Conservation (phyloP, 1,140 invertebrate species). For the Papilio glaucus region DNA sequence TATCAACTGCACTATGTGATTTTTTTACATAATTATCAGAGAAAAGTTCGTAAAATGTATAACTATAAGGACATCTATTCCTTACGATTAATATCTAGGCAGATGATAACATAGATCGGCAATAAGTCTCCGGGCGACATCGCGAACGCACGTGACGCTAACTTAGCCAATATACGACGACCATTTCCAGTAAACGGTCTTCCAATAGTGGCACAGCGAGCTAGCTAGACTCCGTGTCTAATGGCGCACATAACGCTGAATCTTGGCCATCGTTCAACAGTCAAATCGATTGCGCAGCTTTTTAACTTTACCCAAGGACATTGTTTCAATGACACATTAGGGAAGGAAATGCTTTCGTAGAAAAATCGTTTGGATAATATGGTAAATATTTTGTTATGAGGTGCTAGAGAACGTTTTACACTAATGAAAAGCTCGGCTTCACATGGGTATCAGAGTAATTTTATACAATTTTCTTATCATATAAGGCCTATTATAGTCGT, state of each 20-base stretch:
- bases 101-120: slow-evolving; percentile 42
- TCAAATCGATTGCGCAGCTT: slow-evolving; percentile 29
- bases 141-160: slow-evolving; percentile 40
- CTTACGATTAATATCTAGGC: slow-evolving; percentile 27
- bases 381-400: no score
- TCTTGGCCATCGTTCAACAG: slow-evolving; percentile 38
- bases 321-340: no score
- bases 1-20: no score
- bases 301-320: slow-evolving; percentile 28
- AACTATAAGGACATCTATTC: slow-evolving; percentile 7
- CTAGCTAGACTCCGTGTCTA: slow-evolving; percentile 39
- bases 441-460: no score
- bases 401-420: no score
- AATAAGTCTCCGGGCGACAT: slow-evolving; percentile 46
- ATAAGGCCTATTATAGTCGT: no score
- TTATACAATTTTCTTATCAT: no score
- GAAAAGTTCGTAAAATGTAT: background rate
- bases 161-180: slow-evolving; percentile 49
- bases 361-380: no score
- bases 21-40: background rate
- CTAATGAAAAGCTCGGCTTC: no score
- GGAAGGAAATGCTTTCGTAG: no score
- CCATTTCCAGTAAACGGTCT: slow-evolving; percentile 49
- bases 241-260: slow-evolving; percentile 39
- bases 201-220: slow-evolving; percentile 41